Percentiles rank a stretch among this genome's conserved stretches.
These are phyloP conservation scores for Aphaenogaster ashmeadi DNA, from an alignment of 1,140 invertebrate genomes.

Conservation along the genomic window DNA sequence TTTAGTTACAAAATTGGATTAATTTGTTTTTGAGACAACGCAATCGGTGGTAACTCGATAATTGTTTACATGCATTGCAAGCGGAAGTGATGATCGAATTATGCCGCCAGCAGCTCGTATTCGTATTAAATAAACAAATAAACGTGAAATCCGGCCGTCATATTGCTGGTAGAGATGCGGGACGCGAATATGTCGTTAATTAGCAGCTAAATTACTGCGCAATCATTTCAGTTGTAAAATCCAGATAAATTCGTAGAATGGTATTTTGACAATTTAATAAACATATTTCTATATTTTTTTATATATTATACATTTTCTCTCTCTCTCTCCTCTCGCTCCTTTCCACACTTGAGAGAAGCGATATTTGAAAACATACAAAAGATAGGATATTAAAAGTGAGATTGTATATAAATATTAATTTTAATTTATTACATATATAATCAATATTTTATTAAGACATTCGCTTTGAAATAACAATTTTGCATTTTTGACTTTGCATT, in stretches of 20 bases:
- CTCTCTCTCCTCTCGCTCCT: too few species aligned
- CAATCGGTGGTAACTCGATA: slow-evolving; percentile 16
- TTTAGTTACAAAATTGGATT: slow-evolving; percentile 7
- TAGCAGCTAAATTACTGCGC: slow-evolving; percentile 27
- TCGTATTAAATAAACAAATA: slow-evolving; percentile 26
- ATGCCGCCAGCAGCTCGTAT: background rate
- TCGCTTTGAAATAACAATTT: too few species aligned
- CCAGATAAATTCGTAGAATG: background rate
- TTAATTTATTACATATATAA: too few species aligned
- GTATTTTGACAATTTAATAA: background rate
- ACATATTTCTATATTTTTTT: slow-evolving; percentile 1
- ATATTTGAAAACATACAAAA: too few species aligned
- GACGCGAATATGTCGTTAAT: slow-evolving; percentile 31
- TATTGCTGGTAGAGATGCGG: background rate
- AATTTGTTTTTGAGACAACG: slow-evolving; percentile 6
- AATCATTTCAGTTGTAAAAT: slow-evolving; percentile 12
- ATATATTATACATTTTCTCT: background rate
- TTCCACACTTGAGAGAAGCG: too few species aligned
- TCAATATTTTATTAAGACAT: too few species aligned
- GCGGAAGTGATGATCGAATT: slow-evolving; percentile 42
- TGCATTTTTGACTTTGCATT: too few species aligned
- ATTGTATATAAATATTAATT: too few species aligned
- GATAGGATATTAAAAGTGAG: too few species aligned
- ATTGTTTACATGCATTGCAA: slow-evolving; percentile 32
- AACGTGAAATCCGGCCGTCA: background rate